A percentile compares a stretch with the other conserved stretches of the same genome.
These are phyloP conservation scores for Drosophila cognata DNA, from an alignment of 2,888 invertebrate genomes.

Conservation along the genomic window DNA sequence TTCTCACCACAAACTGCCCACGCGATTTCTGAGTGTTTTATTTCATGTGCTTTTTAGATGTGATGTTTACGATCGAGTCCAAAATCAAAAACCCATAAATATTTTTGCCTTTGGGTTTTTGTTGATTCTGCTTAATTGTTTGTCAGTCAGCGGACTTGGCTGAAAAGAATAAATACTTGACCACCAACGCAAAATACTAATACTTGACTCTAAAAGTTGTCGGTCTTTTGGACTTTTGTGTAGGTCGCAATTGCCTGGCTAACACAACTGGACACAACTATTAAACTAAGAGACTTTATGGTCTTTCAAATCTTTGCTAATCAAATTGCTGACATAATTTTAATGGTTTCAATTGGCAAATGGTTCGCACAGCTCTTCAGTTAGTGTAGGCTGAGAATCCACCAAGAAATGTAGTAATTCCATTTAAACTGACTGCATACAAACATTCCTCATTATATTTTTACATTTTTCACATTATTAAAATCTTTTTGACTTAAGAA, in stretches of 20 bases:
- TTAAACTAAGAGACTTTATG: conserved; percentile 7
- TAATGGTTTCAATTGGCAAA: conserved; percentile 34
- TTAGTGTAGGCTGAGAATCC: neutral
- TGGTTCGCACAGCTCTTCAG: neutral
- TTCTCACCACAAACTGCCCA: conserved; percentile 64
- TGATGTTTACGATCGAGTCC: conserved; percentile 45
- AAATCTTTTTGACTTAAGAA: neutral
- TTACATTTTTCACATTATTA: neutral
- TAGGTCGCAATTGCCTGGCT: conserved; percentile 42
- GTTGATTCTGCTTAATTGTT: conserved; percentile 30
- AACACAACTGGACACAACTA: conserved; percentile 20
- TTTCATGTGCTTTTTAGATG: conserved; percentile 49
- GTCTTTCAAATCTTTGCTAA: conserved; percentile 30
- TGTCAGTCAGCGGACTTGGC: conserved; percentile 36
- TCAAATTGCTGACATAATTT: conserved; percentile 28
- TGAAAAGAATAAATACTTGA: conserved; percentile 33
- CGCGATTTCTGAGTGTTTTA: conserved; percentile 55
- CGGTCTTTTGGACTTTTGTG: conserved; percentile 21
- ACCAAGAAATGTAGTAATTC: neutral
- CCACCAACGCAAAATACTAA: conserved; percentile 50
- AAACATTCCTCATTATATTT: neutral
- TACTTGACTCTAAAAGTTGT: neutral
- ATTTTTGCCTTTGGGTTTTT: conserved; percentile 11
- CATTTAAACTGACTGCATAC: neutral
- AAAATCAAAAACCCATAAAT: conserved; percentile 57